These are phyloP conservation scores for Apocheima hispidaria DNA, from an alignment of 2,888 invertebrate genomes.

Conservation along the genomic window DNA sequence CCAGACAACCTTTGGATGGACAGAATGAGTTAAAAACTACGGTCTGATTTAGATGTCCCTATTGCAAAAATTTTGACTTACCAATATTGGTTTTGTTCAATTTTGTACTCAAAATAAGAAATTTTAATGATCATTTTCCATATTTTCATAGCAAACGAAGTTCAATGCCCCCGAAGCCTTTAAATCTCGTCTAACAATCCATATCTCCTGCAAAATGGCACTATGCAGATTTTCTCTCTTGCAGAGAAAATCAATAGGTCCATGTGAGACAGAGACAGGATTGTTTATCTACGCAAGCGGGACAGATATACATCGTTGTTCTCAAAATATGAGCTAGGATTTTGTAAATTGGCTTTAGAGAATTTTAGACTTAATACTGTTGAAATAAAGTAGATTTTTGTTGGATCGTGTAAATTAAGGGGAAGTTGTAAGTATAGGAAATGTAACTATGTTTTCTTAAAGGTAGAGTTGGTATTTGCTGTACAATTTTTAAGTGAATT, in stretches of 20 bases:
- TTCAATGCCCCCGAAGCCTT: constrained; percentile 20
- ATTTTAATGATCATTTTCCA: background rate
- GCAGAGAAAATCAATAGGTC: constrained; percentile 48
- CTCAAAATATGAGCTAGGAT: constrained; percentile 36
- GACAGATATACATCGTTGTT: constrained; percentile 27
- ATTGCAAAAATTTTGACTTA: too few species aligned
- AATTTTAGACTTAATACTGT: constrained; percentile 5
- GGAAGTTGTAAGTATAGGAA: constrained; percentile 21
- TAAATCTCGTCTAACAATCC: constrained; percentile 36
- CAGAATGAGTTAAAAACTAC: too few species aligned
- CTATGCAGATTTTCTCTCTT: constrained; percentile 47
- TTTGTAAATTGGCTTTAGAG: background rate
- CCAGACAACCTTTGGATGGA: too few species aligned
- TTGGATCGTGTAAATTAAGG: constrained; percentile 18
- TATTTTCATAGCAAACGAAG: constrained; percentile 13
- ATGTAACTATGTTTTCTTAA: background rate
- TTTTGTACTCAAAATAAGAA: background rate
- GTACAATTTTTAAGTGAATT: constrained; percentile 17
- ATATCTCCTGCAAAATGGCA: constrained; percentile 42
- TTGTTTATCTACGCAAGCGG: constrained; percentile 31
- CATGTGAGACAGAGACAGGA: constrained; percentile 36
- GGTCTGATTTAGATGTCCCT: too few species aligned
- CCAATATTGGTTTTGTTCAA: background rate
- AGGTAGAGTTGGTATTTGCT: constrained; percentile 19
- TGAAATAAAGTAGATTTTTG: constrained; percentile 6